phyloP scores from a whole-genome alignment of 2,888 invertebrate genomes.

The Oxystoma pomonae region DNA sequence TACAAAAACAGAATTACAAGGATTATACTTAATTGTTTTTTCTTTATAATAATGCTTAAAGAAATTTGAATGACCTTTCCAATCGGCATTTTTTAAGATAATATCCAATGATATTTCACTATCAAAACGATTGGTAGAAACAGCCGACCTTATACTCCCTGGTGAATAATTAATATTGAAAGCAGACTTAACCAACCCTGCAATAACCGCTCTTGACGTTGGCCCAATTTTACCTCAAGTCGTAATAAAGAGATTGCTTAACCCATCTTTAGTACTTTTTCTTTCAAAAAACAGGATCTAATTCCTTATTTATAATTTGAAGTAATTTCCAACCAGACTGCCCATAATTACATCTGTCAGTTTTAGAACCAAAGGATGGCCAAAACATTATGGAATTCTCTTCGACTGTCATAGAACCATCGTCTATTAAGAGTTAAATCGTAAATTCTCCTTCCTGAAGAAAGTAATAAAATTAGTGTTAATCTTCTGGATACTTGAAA shows the following conservation, averaged over 20 bases:
- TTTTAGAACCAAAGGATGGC: constrained; percentile 30
- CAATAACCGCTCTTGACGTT: constrained; percentile 20
- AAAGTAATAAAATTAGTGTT: constrained; percentile 16
- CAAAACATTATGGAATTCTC: constrained; percentile 21
- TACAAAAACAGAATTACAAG: too few relatives aligned
- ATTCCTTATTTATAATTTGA: too few relatives aligned
- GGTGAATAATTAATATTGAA: constrained; percentile 20
- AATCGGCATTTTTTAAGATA: not conserved
- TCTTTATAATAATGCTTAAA: not conserved
- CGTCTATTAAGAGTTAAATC: constrained; percentile 18
- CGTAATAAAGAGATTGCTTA: constrained; percentile 9
- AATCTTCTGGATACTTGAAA: constrained; percentile 15
- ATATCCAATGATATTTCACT: constrained; percentile 17
- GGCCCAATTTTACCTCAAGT: constrained; percentile 10
- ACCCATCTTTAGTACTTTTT: constrained; percentile 4
- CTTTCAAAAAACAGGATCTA: constrained; percentile 21
- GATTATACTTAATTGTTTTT: too few relatives aligned
- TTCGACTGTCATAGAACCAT: not conserved
- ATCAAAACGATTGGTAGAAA: constrained; percentile 15
- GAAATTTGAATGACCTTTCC: not conserved
- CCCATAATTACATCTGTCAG: constrained; percentile 14
- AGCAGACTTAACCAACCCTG: constrained; percentile 19
- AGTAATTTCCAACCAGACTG: constrained; percentile 21
- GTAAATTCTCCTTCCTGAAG: constrained; percentile 16
- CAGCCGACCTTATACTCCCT: constrained; percentile 20